Base-by-base conservation (phyloP, 2,113 vertebrate genomes). In the Sinosuthora webbiana region DNA sequence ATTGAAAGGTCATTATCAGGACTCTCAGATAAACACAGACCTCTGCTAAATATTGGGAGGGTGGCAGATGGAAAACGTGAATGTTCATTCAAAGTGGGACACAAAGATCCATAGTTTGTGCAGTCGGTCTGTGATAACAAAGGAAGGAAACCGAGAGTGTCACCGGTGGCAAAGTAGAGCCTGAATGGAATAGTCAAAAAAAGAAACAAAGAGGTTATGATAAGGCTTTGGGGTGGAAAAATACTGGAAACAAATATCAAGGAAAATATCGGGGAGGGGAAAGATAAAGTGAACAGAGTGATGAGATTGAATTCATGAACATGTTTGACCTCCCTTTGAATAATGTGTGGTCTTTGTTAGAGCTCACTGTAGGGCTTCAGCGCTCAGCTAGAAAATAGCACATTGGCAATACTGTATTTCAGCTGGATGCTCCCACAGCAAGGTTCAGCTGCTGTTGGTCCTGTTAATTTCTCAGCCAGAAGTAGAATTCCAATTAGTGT, bases 1-100 rank as follows among this genome's bases (percentile, higher is more conserved):
- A 0, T 11, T 62, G 45, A 20, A 53, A 28, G 23, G 22, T 59
- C 33, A n/a, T 65, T 74, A 31, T 39, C 5, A 1, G 76, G 47
- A 42, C 52, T 81, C 63, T 53, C 41, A 60, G 67, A 70, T 64
- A 89, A 90, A 65, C 41, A 77, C 3, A 3, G 57, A 87, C 55
- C 27, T 89, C 73, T 92, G 57, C 50, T 52, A 70, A 74, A 45
- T 6, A 2, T 4, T 30, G 53, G 64, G 56, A 79, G 35, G 60
- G 57, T 27, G 57, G 44, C 64, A 88, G 50, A 77, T 81, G 90
- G 93, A 97, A 96, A 93, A 77, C 37, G 5, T 84, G 94, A 90
- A 44, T 9, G 65, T 41, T 84, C 47, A 64, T 65, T 93, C 56
- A 59, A 56, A 90, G 39, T 8, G n/a, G 60, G 65, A n/a, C 84